Base-by-base conservation (phyloP, 2,113 vertebrate genomes). In the Notothenia coriiceps region DNA sequence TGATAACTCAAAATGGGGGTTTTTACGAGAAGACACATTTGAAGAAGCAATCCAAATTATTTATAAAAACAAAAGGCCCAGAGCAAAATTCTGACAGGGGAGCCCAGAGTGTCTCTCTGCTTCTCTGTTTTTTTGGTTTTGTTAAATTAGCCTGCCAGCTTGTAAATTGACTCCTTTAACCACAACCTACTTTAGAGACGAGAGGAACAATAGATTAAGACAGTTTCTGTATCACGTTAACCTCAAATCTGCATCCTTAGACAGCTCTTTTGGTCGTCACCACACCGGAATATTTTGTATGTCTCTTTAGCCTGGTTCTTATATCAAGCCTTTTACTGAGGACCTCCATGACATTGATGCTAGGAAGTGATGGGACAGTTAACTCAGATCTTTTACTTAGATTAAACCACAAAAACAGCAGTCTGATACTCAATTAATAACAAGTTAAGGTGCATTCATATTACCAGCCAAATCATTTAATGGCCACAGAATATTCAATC, bases 181-280 rank as follows among this genome's bases (percentile, higher is more conserved):
- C 62, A 35, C 69, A 76, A 55, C 76, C 65, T 60, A 65, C 11
- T 79, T 79, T 49, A 15, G 11, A 55, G 63, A 51, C 33, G 13
- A 52, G 20, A 56, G 18, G 54, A 66, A 18, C 33, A 59, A 1
- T 0, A 54, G 35, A 56, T 43, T 1, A 56, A 56, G 20, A 56
- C 25, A 50, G 52, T 29, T 60, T 71, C 29, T 61, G n/a, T 70
- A 18, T 60, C 76, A 70, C 6, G 33, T 35, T 44, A 13, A 66
- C 46, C 14, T 54, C 20, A 67, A 18, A 55, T 63, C 50, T 29
- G 29, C 56, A 49, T 49, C 40, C 20, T 60, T 14, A 10, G 13
- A 49, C 47, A 7, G 4, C 47, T 69, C 17, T 15, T 63, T 33
- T 33, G n/a, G 33, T 59, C 20, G 52, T 33, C 2, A 10, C 7